A percentile compares a stretch with the other conserved stretches of the same genome.
phyloP scores from a whole-genome alignment of 2,113 vertebrate species.

The Sigmodon hispidus region DNA sequence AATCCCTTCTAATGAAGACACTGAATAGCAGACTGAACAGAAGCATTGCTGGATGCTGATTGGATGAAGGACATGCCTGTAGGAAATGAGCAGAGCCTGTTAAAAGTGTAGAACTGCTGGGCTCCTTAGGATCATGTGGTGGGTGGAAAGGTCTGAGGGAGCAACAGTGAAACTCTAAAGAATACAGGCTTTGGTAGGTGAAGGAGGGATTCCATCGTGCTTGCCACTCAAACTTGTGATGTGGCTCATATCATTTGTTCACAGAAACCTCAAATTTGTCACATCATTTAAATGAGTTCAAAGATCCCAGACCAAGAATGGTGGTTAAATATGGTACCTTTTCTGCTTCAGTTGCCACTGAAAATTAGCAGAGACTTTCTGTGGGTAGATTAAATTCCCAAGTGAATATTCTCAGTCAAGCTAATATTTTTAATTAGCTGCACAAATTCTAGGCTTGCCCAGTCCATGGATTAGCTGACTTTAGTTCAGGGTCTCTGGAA shows the following conservation, averaged over 20 bases:
- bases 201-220: background rate
- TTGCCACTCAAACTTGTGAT: slow-evolving; percentile 4
- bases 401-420: slow-evolving; percentile 16
- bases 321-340: background rate
- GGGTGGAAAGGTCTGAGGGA: background rate
- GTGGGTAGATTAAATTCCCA: slow-evolving; percentile 31
- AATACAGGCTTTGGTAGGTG: background rate
- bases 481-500: background rate
- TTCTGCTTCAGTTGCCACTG: slow-evolving; percentile 48
- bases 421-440: slow-evolving; percentile 65
- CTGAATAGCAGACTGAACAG: slow-evolving; percentile 53
- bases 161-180: background rate
- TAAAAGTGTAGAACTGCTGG: fast-evolving
- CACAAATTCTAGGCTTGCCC: background rate
- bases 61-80: background rate
- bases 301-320: background rate
- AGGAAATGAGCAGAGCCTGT: background rate
- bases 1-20: slow-evolving; percentile 58
- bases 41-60: slow-evolving; percentile 66
- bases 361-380: slow-evolving; percentile 38
- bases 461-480: background rate
- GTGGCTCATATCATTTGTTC: background rate
- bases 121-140: background rate
- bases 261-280: background rate
- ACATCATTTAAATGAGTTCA: slow-evolving; percentile 24